phyloP scores from a whole-genome alignment of 2,888 invertebrate genomes.

The Tethea ocularis region DNA sequence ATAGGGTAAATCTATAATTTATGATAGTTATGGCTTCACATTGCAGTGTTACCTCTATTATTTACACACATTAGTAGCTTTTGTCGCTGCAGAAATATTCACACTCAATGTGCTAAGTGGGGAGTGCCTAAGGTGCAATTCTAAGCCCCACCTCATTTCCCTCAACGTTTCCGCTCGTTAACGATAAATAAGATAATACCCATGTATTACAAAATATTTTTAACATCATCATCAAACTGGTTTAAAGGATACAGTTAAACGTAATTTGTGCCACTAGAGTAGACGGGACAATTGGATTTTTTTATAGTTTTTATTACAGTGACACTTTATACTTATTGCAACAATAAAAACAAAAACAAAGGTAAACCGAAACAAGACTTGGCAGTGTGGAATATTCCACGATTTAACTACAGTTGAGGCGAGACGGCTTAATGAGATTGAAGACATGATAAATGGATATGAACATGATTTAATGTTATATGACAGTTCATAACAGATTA shows the following conservation, averaged over 20 bases:
- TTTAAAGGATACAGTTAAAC: slow-evolving; percentile 67
- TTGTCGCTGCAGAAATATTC: slow-evolving; percentile 40
- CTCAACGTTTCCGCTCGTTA: slow-evolving; percentile 69
- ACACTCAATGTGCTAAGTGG: slow-evolving; percentile 42
- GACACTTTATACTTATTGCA: slow-evolving; percentile 30
- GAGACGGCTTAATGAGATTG: slow-evolving; percentile 45
- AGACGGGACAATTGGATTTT: slow-evolving; percentile 44
- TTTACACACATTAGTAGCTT: slow-evolving; percentile 33
- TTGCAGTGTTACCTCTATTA: slow-evolving; percentile 27
- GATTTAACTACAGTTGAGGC: slow-evolving; percentile 26
- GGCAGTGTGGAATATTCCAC: slow-evolving; percentile 54
- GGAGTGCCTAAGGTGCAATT: slow-evolving; percentile 62
- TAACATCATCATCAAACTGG: slow-evolving; percentile 62
- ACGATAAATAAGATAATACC: slow-evolving; percentile 69
- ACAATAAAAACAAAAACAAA: slow-evolving; percentile 41
- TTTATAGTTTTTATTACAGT: slow-evolving; percentile 31
- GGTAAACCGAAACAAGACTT: slow-evolving; percentile 38
- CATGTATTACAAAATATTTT: slow-evolving; percentile 68
- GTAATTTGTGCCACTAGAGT: slow-evolving; percentile 65
- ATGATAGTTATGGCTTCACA: slow-evolving; percentile 31
- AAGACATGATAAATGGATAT: slow-evolving; percentile 45
- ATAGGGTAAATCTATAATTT: slow-evolving; percentile 25
- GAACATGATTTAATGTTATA: slow-evolving; percentile 36
- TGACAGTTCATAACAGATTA: slow-evolving; percentile 34
- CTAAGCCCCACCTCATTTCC: slow-evolving; percentile 60